Evolutionary conservation across 2,797 vertebrate species (phyloP), one percentile per base, ranked within the genome.

Genomic region (Ptychobarbus kaznakovi): DNA sequence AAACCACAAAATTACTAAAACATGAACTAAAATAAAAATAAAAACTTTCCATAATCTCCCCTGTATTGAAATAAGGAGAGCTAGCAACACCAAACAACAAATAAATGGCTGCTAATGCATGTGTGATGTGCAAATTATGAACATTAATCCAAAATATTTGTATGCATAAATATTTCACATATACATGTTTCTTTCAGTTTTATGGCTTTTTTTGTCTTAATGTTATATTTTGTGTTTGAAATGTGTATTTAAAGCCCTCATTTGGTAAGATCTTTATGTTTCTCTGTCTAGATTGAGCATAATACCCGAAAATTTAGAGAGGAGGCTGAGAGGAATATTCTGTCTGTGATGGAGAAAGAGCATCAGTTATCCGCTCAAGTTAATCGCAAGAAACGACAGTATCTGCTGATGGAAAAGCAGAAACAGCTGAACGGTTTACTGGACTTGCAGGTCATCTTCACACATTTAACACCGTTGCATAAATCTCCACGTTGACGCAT

Each of bases 401-500:
- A 93, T 61, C 90, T 95, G 0, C 91, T 96, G 0, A 6, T 66
- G 44, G 95, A 96, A 87, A 95, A 91, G 78, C 91, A 94, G 10
- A 88, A 86, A 87, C 88, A 92, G 8, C 88, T 96, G 44, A 90
- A 89, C 0, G 91, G 93, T 2, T 4, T 89, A 0, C 91, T 98
- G 42, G 93, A 96, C 53, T 86, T 95, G 69, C 97, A 98, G 96
- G 98, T 97, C 49, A 91, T 76, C 3, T 40, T 56, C 11, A 28
- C 10, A 53, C 25, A 15, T 44, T 32, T 44, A 51, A 10, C 38
- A 16, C 40, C 6, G 10, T 40, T 53, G 18, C 35, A 11, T 25
- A 32, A 18, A 35, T 49, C 12, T 69, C 32, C n/a, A 10, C 63
- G 51, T 72, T 61, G n/a, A 56, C 58, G 0, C 46, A 2, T 49